A percentile compares a stretch with the other conserved stretches of the same genome.
phyloP scores from a whole-genome alignment of 2,888 invertebrate species.

The Mantis religiosa region DNA sequence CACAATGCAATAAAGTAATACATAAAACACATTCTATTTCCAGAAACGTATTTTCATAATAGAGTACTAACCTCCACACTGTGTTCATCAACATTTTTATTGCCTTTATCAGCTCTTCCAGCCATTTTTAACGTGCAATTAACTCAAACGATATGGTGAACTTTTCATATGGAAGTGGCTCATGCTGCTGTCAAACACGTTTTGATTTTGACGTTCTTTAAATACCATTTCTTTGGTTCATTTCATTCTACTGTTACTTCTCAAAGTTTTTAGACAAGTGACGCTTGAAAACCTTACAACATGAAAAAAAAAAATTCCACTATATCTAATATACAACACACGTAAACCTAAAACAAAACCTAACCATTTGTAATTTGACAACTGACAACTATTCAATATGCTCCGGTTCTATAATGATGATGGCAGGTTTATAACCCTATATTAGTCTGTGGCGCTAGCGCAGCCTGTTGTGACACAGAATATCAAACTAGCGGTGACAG shows the following conservation, averaged over 20 bases:
- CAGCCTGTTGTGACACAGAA: too few relatives aligned
- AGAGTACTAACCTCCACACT: conserved; percentile 45
- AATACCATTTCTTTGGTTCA: neutral
- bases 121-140: conserved; percentile 4
- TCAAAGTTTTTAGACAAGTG: neutral
- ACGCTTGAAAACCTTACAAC: neutral
- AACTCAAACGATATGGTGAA: neutral
- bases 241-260: neutral
- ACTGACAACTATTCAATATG: neutral
- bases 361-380: neutral
- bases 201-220: neutral
- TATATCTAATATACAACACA: neutral
- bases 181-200: neutral
- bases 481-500: too few relatives aligned
- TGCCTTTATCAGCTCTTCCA: conserved; percentile 13
- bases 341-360: neutral
- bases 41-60: too few relatives aligned
- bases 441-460: too few relatives aligned
- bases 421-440: too few relatives aligned
- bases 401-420: too few relatives aligned
- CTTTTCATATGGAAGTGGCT: neutral
- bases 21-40: too few relatives aligned
- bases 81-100: conserved; percentile 44
- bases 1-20: too few relatives aligned
- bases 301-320: too few relatives aligned